These are phyloP conservation scores for Gorsachius magnificus DNA, from an alignment of 2,797 vertebrate species.

Conservation along the genomic window DNA sequence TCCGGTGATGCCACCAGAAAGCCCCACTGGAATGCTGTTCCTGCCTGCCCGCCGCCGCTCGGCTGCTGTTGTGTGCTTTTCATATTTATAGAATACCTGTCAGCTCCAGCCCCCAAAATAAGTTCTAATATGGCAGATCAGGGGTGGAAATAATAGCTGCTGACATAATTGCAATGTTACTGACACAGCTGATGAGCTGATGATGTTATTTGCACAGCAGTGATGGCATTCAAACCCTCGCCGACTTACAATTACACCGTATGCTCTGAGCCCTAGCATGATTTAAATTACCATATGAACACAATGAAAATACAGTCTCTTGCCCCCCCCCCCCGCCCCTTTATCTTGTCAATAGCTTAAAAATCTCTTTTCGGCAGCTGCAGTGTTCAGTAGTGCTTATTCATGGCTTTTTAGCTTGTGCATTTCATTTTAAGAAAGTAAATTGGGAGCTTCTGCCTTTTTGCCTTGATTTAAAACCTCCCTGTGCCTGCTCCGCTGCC, in stretches of 20 bases:
- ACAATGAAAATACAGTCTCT: constrained; percentile 49
- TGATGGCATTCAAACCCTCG: constrained; percentile 57
- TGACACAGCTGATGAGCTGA: constrained; percentile 53
- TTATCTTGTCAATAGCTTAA: not conserved
- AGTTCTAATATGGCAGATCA: constrained; percentile 23
- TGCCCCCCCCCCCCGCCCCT: not conserved
- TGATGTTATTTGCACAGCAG: constrained; percentile 60
- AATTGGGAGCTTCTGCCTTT: constrained; percentile 52
- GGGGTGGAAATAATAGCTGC: constrained; percentile 41
- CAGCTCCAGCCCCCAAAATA: constrained; percentile 30
- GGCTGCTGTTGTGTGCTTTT: not conserved
- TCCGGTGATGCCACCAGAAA: not conserved
- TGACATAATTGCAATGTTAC: constrained; percentile 49
- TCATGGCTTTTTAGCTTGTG: constrained; percentile 42
- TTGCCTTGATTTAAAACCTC: constrained; percentile 58
- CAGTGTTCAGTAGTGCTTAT: not conserved
- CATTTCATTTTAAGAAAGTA: constrained; percentile 46
- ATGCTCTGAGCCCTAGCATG: constrained; percentile 19
- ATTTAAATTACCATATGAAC: constrained; percentile 55
- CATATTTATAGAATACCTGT: constrained; percentile 20
- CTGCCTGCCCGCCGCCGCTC: not conserved
- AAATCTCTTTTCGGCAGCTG: constrained; percentile 46
- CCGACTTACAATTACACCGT: constrained; percentile 53
- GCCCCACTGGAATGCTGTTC: not conserved
- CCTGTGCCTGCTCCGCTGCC: not conserved